Percentiles rank a stretch among this genome's conserved stretches.
These are phyloP conservation scores for Arvicanthis niloticus DNA, from an alignment of 2,113 vertebrate species.

Conservation along the genomic window DNA sequence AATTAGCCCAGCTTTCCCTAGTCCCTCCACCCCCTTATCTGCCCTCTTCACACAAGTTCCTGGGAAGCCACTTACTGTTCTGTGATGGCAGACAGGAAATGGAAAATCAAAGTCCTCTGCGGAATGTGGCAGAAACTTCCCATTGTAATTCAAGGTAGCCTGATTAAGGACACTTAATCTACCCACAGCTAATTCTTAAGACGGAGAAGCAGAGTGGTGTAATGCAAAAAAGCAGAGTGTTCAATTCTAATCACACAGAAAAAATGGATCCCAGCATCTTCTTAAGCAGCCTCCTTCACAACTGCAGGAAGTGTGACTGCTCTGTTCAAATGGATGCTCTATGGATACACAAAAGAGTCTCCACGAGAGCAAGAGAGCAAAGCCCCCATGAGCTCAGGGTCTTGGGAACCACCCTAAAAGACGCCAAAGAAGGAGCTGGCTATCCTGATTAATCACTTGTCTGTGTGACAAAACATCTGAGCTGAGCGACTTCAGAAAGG, in stretches of 20 bases:
- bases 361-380: not conserved
- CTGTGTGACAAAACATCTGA: not conserved
- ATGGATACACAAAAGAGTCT: not conserved
- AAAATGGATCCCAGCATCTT: not conserved
- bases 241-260: constrained; percentile 49
- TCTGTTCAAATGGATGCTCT: not conserved
- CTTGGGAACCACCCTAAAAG: not conserved
- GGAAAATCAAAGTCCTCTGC: constrained; percentile 76
- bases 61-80: constrained; percentile 66
- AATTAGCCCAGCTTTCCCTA: constrained; percentile 58
- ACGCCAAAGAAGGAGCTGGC: not conserved
- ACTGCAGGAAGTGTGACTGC: not conserved
- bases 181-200: constrained; percentile 65
- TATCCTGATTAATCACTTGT: not conserved
- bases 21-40: not conserved
- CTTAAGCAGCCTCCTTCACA: constrained; percentile 38
- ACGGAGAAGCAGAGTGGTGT: not conserved
- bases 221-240: not conserved
- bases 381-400: not conserved
- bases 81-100: constrained; percentile 30
- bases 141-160: constrained; percentile 58
- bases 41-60: constrained; percentile 66
- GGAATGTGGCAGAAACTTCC: constrained; percentile 56
- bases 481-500: not conserved
- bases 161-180: constrained; percentile 81